Evolutionary conservation across 92 coral and sea anemone species (phyloP).

Genomic region (Palythoa heliodiscus): DNA sequence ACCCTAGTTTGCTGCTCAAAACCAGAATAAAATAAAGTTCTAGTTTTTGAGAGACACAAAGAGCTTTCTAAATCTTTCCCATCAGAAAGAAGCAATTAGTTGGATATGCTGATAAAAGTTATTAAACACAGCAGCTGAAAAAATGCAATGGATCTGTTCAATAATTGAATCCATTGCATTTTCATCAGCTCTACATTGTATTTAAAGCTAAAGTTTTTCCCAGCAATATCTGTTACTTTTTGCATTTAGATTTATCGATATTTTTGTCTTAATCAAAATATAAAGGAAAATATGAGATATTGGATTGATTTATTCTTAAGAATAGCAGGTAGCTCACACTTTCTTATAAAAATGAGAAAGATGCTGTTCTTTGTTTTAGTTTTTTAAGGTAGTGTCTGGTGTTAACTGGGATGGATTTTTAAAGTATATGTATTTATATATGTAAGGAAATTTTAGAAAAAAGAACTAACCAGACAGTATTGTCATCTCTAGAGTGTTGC

Average conservation of each 20-base stretch:
- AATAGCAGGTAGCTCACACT: background rate
- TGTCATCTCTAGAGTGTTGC: too few species aligned
- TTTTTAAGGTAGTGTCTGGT: background rate
- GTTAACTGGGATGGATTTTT: too few species aligned
- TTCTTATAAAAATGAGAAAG: background rate
- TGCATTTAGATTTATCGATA: background rate
- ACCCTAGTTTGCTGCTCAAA: background rate
- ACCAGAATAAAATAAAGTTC: background rate
- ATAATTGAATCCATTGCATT: background rate
- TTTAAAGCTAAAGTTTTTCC: background rate
- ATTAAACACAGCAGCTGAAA: background rate
- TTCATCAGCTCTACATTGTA: background rate
- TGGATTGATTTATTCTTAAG: background rate
- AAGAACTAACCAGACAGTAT: too few species aligned
- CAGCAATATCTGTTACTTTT: background rate
- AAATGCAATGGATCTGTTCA: background rate
- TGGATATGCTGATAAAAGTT: background rate
- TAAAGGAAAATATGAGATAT: background rate
- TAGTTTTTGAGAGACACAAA: background rate
- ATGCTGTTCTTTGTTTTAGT: background rate
- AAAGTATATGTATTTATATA: too few species aligned
- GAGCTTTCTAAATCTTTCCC: background rate
- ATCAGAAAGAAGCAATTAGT: background rate
- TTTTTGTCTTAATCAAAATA: background rate
- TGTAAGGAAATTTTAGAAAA: too few species aligned